Percentiles rank a stretch among this genome's conserved stretches.
Evolutionary conservation across 2,888 invertebrate genomes (phyloP).

Genomic region (Torymus texanus): DNA sequence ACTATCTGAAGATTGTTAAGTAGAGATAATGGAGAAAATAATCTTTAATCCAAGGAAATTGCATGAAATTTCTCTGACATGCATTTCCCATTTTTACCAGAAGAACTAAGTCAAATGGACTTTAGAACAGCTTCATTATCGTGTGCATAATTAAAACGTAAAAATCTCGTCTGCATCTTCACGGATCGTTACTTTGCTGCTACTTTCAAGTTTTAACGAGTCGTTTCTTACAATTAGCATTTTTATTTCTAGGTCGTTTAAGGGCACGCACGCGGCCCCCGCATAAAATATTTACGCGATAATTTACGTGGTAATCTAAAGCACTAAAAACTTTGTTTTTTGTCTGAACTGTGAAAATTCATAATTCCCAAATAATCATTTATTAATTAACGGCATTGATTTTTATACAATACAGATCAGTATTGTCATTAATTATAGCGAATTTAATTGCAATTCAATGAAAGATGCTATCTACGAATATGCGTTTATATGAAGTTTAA

Average conservation of each 20-base stretch:
- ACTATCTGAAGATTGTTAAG: too few species aligned
- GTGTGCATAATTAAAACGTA: slow-evolving; percentile 43
- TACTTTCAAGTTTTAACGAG: slow-evolving; percentile 47
- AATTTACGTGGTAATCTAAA: not conserved
- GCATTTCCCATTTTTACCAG: slow-evolving; percentile 12
- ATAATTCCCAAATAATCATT: slow-evolving; percentile 10
- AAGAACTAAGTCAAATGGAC: not conserved
- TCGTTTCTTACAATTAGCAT: slow-evolving; percentile 49
- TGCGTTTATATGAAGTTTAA: too few species aligned
- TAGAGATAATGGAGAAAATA: too few species aligned
- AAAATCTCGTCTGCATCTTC: slow-evolving; percentile 48
- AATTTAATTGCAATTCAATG: too few species aligned
- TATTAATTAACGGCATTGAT: too few species aligned
- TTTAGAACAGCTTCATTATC: slow-evolving; percentile 24
- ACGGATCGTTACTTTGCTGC: slow-evolving; percentile 48
- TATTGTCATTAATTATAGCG: too few species aligned
- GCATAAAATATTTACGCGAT: slow-evolving; percentile 24
- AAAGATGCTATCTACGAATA: too few species aligned
- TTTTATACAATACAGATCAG: too few species aligned
- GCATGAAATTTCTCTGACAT: not conserved
- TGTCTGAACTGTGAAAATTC: not conserved
- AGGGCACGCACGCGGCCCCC: slow-evolving; percentile 11
- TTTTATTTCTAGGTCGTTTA: slow-evolving; percentile 45
- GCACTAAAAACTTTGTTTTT: not conserved
- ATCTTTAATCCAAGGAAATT: not conserved